Evolutionary conservation across 2,113 vertebrate genomes (phyloP).

Genomic region (Scomber colias): DNA sequence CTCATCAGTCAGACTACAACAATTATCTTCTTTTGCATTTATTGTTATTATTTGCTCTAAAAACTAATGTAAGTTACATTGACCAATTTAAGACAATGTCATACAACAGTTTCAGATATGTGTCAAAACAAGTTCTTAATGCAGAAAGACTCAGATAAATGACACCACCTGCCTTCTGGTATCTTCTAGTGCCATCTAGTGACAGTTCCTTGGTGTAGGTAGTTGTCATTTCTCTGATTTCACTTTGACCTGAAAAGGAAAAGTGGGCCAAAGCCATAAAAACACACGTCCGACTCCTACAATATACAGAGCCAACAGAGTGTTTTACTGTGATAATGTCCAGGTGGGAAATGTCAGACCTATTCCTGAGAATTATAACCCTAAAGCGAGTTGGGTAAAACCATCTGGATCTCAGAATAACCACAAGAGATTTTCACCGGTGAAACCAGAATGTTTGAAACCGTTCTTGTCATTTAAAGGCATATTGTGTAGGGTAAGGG

Average conservation of each 20-base stretch:
- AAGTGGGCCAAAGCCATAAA: conserved; percentile 28
- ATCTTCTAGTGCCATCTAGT: conserved; percentile 64
- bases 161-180: conserved; percentile 2
- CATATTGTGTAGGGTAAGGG: conserved; percentile 27
- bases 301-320: not conserved
- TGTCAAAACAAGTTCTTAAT: not conserved
- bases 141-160: not conserved
- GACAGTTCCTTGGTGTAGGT: not conserved
- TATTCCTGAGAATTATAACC: not conserved
- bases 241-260: not conserved
- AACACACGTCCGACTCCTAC: conserved; percentile 1
- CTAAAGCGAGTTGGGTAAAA: conserved; percentile 1
- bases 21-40: not conserved
- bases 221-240: not conserved
- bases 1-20: not conserved
- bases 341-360: conserved; percentile 8
- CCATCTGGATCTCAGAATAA: conserved; percentile 4
- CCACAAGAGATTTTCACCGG: conserved; percentile 16
- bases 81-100: not conserved
- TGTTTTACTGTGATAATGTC: not conserved
- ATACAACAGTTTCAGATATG: not conserved
- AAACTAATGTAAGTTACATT: not conserved
- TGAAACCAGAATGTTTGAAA: conserved; percentile 53
- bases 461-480: not conserved
- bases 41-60: not conserved